These are phyloP conservation scores for Sphinx pinastri DNA, from an alignment of 2,888 invertebrate genomes.

Conservation along the genomic window DNA sequence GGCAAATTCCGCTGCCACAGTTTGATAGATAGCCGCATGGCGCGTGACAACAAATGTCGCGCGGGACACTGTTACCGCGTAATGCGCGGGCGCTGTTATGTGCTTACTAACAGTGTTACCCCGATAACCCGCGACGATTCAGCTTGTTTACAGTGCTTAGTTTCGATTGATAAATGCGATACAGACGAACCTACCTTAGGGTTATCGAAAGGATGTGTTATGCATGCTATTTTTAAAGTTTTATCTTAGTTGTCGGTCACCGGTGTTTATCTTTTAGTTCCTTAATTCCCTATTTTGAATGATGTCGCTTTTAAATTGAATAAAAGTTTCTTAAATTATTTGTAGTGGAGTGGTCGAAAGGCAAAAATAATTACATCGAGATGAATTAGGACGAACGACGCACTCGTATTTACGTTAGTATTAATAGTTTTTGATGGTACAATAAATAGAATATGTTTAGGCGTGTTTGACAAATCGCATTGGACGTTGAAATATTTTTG, in stretches of 20 bases:
- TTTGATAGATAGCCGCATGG: conserved; percentile 45
- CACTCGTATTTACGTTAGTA: not conserved
- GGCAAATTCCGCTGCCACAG: conserved; percentile 60
- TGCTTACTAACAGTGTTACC: conserved; percentile 50
- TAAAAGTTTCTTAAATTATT: no score
- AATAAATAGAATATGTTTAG: conserved; percentile 9
- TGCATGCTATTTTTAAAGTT: conserved; percentile 12
- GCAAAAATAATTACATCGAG: not conserved
- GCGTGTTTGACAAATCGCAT: conserved; percentile 5
- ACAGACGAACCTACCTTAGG: conserved; percentile 52
- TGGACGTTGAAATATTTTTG: not conserved
- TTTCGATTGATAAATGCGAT: conserved; percentile 70
- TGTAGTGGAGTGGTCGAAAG: not conserved
- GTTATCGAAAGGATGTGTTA: conserved; percentile 53
- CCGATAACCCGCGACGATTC: conserved; percentile 57
- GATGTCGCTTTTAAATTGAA: no score
- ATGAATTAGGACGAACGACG: not conserved
- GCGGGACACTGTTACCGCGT: conserved; percentile 59
- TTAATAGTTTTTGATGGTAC: conserved; percentile 5
- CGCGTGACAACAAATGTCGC: conserved; percentile 45
- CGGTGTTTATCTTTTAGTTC: not conserved
- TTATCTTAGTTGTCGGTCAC: not conserved
- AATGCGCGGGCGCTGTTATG: conserved; percentile 51
- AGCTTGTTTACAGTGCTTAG: conserved; percentile 66
- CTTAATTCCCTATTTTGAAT: not conserved